These are phyloP conservation scores for Eulemur mongoz DNA, from an alignment of 2,797 vertebrate genomes.

Conservation along the genomic window DNA sequence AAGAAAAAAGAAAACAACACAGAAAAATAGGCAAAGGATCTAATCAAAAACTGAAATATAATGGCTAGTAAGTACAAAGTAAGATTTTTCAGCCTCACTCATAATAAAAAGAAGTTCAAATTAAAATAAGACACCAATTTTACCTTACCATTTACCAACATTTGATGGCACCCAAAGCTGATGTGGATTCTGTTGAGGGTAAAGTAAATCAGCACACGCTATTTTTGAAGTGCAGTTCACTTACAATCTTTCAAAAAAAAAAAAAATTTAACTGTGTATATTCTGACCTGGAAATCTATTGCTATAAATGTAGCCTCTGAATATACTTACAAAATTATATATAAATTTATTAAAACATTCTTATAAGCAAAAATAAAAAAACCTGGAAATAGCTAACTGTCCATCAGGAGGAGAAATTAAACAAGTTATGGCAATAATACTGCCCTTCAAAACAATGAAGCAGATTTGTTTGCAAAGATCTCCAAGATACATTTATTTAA, in stretches of 20 bases:
- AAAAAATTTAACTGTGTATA: background rate
- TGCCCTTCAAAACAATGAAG: background rate
- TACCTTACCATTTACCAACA: background rate
- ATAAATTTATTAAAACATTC: slow-evolving; percentile 3
- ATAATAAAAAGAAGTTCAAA: slow-evolving; percentile 10
- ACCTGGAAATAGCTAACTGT: background rate
- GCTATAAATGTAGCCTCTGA: background rate
- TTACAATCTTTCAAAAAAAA: background rate
- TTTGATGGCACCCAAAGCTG: background rate
- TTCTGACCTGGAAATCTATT: background rate
- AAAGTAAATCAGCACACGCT: background rate
- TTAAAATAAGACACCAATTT: background rate
- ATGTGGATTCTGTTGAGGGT: background rate
- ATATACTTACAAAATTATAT: background rate
- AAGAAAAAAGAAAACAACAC: background rate
- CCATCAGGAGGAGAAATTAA: background rate
- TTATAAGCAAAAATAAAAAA: background rate
- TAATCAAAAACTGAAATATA: background rate
- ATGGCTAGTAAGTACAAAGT: background rate
- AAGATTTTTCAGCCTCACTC: background rate
- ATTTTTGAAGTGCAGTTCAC: background rate
- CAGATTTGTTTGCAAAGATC: background rate
- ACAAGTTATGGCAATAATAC: background rate
- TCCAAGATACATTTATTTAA: background rate
- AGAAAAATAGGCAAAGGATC: background rate